Percentiles rank a stretch among this genome's conserved stretches.
Evolutionary conservation across 2,113 vertebrate genomes (phyloP).

Genomic region (Procavia capensis): DNA sequence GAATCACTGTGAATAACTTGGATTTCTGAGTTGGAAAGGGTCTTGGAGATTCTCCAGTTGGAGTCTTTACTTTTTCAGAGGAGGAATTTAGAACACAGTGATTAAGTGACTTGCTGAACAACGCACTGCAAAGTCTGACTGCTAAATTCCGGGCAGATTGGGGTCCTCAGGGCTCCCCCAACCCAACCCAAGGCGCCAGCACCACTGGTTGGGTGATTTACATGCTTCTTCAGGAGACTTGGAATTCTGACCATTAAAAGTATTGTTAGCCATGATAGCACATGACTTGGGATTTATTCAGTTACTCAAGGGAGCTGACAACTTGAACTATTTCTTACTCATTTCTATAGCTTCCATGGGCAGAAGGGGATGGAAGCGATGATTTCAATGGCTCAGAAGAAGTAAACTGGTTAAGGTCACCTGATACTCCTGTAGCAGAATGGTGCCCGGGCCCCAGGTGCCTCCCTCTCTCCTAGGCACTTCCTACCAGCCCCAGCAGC

Average conservation of each 20-base stretch:
- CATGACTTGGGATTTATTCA: neutral
- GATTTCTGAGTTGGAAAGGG: neutral
- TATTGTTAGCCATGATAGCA: neutral
- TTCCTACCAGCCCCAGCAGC: neutral
- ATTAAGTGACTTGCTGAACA: neutral
- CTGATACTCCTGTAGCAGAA: neutral
- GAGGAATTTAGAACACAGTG: neutral
- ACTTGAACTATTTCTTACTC: neutral
- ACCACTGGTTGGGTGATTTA: neutral
- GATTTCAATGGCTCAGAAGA: neutral
- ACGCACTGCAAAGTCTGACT: neutral
- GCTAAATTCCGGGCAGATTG: neutral
- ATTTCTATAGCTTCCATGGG: neutral
- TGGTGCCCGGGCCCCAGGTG: neutral
- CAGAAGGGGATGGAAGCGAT: neutral
- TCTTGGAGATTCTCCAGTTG: neutral
- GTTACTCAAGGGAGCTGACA: neutral
- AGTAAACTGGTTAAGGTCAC: neutral
- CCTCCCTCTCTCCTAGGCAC: neutral
- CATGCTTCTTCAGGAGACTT: neutral
- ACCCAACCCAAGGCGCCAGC: accelerated
- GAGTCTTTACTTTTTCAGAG: neutral
- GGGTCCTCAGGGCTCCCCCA: neutral
- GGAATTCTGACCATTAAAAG: neutral
- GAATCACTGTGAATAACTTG: neutral